Evolutionary conservation across 2,888 invertebrate species (phyloP).

Genomic region (Cyclophora punctaria): DNA sequence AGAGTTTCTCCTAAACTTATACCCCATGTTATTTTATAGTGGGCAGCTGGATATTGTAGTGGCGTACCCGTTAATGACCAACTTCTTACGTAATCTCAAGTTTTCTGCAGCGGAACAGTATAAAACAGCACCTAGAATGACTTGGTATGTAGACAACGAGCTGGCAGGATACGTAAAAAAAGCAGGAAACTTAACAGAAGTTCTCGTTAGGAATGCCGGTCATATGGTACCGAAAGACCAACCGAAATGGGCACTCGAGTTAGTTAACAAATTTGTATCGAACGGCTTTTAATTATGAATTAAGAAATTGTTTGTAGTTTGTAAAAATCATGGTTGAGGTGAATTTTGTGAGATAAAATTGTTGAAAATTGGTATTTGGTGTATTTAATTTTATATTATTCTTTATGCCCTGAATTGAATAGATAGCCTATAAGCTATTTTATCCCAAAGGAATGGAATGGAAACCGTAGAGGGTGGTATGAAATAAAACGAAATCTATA

Average conservation of each 20-base stretch:
- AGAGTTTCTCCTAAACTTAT: constrained; percentile 58
- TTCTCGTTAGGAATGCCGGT: constrained; percentile 84
- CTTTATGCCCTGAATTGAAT: too few species aligned
- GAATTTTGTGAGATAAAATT: too few species aligned
- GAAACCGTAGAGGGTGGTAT: too few species aligned
- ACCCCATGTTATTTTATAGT: constrained; percentile 76
- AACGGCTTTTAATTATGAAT: constrained; percentile 18
- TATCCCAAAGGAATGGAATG: too few species aligned
- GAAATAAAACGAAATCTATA: too few species aligned
- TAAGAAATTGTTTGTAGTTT: too few species aligned
- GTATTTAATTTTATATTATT: too few species aligned
- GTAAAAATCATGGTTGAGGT: too few species aligned
- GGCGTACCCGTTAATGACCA: constrained; percentile 74
- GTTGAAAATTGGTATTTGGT: too few species aligned
- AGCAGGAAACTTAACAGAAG: constrained; percentile 81
- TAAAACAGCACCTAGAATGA: constrained; percentile 72
- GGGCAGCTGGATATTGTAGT: constrained; percentile 81
- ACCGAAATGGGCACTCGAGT: constrained; percentile 72
- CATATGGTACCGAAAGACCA: constrained; percentile 81
- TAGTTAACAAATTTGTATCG: constrained; percentile 71
- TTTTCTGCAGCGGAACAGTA: constrained; percentile 79
- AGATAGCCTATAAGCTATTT: too few species aligned
- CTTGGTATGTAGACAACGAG: constrained; percentile 79
- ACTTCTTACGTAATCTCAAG: constrained; percentile 79
- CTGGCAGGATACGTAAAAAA: constrained; percentile 84